Evolutionary conservation across 2,888 invertebrate genomes (phyloP), one percentile per base, ranked within the genome.

Genomic region (Drosophila anomelani): DNA sequence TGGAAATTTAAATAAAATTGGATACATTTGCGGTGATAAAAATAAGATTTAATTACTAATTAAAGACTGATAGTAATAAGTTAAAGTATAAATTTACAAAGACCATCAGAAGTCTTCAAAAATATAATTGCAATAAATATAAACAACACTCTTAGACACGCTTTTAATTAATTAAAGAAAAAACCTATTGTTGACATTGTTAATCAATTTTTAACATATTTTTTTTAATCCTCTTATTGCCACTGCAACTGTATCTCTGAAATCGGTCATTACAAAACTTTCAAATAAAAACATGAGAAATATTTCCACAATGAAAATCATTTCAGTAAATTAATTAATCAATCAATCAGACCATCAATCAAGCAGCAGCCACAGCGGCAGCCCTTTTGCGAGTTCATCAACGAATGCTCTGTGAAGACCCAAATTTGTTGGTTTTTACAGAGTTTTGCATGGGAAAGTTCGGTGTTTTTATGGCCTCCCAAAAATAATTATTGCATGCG

Each of bases 401-500:
- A 39, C 46, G 9, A 29, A 32, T 9, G 66, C 29, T 47, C 29
- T 56, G 47, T 29, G 20, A 10, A 67, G n/a, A 36, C 43, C 43
- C n/a, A 38, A 23, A 51, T 68, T 68, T 66, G 32, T 57, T 67
- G 55, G 34, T 44, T 62, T 44, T 32, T 20, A 55, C 23, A 15
- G 34, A 55, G 39, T 56, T 10, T 10, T 36, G 70, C 70, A 70
- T 70, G 70, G 70, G 49, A 55, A 12, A 36, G 36, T 54, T 47
- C 36, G 29, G 49, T 54, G 53, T 54, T 54, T 54, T 47, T 63
- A 32, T 41, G 20, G 59, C 54, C 34, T 4, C 13, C n/a, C 41
- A 5, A 12, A 12, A 17, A 26, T 53, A 36, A 23, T 36, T 53
- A 41, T 23, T 70, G 88, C 87, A 87, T 84, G 88, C 72, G 70